Percentiles rank a stretch among this genome's conserved stretches.
Evolutionary conservation across 2,888 invertebrate genomes (phyloP).

Genomic region (Epistrophe eligans): DNA sequence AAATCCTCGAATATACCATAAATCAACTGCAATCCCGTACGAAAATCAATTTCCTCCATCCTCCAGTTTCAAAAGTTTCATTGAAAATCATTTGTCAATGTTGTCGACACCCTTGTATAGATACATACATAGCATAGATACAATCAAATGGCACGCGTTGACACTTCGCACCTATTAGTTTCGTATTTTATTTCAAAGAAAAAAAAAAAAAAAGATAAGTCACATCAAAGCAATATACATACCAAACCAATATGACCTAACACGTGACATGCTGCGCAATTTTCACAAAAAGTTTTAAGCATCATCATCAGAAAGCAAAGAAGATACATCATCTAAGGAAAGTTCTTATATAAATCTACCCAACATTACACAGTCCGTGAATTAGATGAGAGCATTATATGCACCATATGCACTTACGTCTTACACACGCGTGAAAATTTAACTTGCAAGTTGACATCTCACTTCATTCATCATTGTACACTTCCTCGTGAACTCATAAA

Average conservation of each 20-base stretch:
- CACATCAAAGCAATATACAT: conserved; percentile 61
- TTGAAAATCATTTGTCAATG: conserved; percentile 57
- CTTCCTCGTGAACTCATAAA: neutral
- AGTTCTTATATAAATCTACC: conserved; percentile 4
- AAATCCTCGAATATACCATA: neutral
- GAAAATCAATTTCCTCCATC: conserved; percentile 58
- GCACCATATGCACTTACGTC: conserved; percentile 25
- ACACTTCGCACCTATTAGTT: conserved; percentile 63
- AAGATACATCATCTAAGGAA: neutral
- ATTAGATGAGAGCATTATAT: conserved; percentile 30
- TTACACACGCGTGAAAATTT: conserved; percentile 56
- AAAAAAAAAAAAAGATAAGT: conserved; percentile 30
- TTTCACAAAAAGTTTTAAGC: conserved; percentile 12
- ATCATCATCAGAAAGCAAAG: neutral
- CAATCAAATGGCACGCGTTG: conserved; percentile 59
- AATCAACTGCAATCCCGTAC: conserved; percentile 44
- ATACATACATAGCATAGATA: neutral
- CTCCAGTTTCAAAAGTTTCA: conserved; percentile 7
- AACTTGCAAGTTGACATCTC: conserved; percentile 67
- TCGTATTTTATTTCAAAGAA: conserved; percentile 32
- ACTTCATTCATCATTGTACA: conserved; percentile 50
- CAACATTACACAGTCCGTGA: neutral
- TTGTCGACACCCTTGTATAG: conserved; percentile 22
- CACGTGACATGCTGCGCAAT: conserved; percentile 39
- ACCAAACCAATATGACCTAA: neutral